Evolutionary conservation across 1,140 invertebrate species (phyloP).

Genomic region (Thereuonema tuberculata): DNA sequence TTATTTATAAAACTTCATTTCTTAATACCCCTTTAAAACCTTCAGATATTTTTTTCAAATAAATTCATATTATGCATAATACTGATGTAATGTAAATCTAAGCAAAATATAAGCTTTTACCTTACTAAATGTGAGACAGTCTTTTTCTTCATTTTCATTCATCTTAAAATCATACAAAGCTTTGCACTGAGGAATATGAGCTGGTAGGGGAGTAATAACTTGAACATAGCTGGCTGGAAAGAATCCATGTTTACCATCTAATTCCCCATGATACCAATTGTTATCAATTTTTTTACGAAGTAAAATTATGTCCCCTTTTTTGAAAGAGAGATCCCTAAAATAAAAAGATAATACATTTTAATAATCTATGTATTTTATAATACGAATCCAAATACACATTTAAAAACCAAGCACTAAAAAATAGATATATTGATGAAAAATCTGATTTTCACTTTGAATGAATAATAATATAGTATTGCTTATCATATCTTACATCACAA

Average conservation of each 20-base stretch:
- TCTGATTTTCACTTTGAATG: no score
- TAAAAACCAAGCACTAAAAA: no score
- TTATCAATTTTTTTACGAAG: conserved; percentile 69
- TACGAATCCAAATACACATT: no score
- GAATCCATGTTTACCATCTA: conserved; percentile 58
- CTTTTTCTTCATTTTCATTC: conserved; percentile 78
- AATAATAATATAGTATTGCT: no score
- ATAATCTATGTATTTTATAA: no score
- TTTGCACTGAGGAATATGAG: conserved; percentile 66
- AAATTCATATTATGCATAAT: no score
- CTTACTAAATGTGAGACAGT: conserved; percentile 81
- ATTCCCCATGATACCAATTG: conserved; percentile 83
- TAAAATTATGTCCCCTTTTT: conserved; percentile 72
- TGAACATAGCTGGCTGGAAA: conserved; percentile 81
- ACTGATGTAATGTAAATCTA: no score
- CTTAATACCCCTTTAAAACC: no score
- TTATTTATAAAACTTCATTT: no score
- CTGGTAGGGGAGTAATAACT: conserved; percentile 59
- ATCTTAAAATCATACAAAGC: conserved; percentile 85
- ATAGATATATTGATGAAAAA: background rate
- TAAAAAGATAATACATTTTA: background rate
- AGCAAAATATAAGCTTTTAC: no score
- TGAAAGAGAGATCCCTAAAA: conserved; percentile 69
- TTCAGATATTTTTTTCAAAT: no score
- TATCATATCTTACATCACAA: no score